Percentiles rank a stretch among this genome's conserved stretches.
These are phyloP conservation scores for Rostratula benghalensis DNA, from an alignment of 2,113 vertebrate genomes.

Conservation along the genomic window DNA sequence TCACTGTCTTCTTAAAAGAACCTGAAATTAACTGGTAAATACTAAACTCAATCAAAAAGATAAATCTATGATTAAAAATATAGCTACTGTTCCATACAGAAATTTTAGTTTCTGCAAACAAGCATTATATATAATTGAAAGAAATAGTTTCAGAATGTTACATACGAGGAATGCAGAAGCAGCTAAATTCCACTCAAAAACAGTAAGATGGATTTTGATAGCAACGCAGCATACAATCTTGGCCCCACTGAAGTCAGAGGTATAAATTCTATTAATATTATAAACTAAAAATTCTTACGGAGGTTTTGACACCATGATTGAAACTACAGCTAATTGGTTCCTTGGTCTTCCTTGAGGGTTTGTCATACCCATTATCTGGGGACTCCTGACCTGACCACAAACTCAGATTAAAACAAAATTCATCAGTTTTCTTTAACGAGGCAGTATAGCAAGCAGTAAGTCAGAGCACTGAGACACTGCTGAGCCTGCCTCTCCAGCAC, in stretches of 20 bases:
- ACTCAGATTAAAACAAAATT: neutral
- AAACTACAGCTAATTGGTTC: neutral
- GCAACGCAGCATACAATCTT: neutral
- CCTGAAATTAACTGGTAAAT: conserved; percentile 43
- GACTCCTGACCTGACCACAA: neutral
- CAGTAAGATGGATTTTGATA: neutral
- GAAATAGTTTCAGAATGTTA: neutral
- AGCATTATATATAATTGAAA: neutral
- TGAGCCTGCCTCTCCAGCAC: neutral
- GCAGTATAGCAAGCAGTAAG: neutral
- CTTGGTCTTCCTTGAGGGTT: neutral
- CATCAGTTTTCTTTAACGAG: neutral
- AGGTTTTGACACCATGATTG: neutral
- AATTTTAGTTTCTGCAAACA: neutral
- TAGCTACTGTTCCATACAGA: neutral
- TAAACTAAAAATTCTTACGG: neutral
- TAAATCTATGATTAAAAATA: neutral
- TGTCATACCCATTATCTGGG: neutral
- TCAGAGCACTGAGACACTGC: neutral
- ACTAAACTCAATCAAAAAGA: neutral
- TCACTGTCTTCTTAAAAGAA: neutral
- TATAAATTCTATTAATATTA: neutral
- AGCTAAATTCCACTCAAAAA: neutral
- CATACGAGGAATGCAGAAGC: neutral
- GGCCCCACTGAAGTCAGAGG: neutral